Conservation (phyloP, 2,888 invertebrate species). For the Tubiluchus corallicola region DNA sequence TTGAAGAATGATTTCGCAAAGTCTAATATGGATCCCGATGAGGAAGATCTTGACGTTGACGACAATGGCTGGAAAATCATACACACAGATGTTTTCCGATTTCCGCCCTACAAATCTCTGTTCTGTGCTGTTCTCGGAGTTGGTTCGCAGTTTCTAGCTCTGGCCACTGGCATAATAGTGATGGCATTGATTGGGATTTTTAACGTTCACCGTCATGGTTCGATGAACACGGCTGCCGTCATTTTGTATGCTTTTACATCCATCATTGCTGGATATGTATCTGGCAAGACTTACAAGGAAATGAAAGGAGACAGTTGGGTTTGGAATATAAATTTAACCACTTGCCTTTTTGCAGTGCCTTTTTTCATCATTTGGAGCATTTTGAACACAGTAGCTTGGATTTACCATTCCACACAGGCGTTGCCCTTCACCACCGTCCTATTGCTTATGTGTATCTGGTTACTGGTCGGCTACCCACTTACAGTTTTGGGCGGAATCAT, state of each 20-base stretch:
- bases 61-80: slow-evolving; percentile 37
- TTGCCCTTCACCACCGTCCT: slow-evolving; percentile 33
- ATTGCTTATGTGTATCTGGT: slow-evolving; percentile 32
- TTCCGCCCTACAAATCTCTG: slow-evolving; percentile 30
- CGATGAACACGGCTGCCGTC: slow-evolving; percentile 32
- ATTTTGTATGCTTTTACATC: slow-evolving; percentile 34
- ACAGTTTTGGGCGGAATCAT: slow-evolving; percentile 34
- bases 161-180: slow-evolving; percentile 32
- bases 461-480: slow-evolving; percentile 35
- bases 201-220: slow-evolving; percentile 32
- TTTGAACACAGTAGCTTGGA: slow-evolving; percentile 34
- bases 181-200: slow-evolving; percentile 33
- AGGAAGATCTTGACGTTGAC: slow-evolving; percentile 30
- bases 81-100: slow-evolving; percentile 34
- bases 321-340: slow-evolving; percentile 34
- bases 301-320: slow-evolving; percentile 34
- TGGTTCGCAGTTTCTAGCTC: slow-evolving; percentile 32
- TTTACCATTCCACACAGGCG: slow-evolving; percentile 34
- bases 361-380: slow-evolving; percentile 34
- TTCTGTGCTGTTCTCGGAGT: slow-evolving; percentile 35
- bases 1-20: slow-evolving; percentile 33
- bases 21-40: slow-evolving; percentile 32
- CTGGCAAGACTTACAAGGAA: slow-evolving; percentile 30
- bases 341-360: slow-evolving; percentile 33
- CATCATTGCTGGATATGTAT: slow-evolving; percentile 34